Evolutionary conservation across 2,888 invertebrate species (phyloP).

Genomic region (Nymphalis c-album): DNA sequence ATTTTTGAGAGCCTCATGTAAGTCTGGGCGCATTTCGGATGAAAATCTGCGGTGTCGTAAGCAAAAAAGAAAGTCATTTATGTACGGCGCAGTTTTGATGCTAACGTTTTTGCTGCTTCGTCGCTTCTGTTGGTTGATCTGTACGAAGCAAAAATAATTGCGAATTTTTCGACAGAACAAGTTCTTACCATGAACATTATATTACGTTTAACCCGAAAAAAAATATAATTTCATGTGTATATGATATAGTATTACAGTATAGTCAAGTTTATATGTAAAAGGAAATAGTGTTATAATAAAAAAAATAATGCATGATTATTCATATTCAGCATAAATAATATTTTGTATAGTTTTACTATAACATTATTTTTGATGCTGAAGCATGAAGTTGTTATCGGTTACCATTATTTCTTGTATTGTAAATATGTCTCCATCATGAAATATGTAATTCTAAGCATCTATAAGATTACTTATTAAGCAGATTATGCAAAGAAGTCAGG

Average conservation of each 20-base stretch:
- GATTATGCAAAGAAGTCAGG: constrained; percentile 62
- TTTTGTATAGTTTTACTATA: background rate
- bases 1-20: constrained; percentile 72
- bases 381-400: background rate
- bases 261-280: no score
- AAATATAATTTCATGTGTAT: no score
- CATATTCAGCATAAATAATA: background rate
- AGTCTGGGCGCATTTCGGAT: constrained; percentile 64
- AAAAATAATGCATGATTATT: no score
- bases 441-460: constrained; percentile 37
- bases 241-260: no score
- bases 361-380: background rate
- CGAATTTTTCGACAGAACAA: background rate
- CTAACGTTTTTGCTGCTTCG: constrained; percentile 29
- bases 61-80: constrained; percentile 57
- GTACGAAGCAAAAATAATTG: constrained; percentile 7
- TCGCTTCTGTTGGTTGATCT: constrained; percentile 23
- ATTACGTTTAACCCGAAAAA: background rate
- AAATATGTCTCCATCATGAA: background rate
- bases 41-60: constrained; percentile 62
- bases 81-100: constrained; percentile 39
- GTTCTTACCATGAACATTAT: background rate
- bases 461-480: constrained; percentile 73
- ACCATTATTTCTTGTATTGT: background rate
- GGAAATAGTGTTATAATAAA: no score